Percentiles rank a stretch among this genome's conserved stretches.
These are phyloP conservation scores for Scomber colias DNA, from an alignment of 2,113 vertebrate genomes.

Conservation along the genomic window DNA sequence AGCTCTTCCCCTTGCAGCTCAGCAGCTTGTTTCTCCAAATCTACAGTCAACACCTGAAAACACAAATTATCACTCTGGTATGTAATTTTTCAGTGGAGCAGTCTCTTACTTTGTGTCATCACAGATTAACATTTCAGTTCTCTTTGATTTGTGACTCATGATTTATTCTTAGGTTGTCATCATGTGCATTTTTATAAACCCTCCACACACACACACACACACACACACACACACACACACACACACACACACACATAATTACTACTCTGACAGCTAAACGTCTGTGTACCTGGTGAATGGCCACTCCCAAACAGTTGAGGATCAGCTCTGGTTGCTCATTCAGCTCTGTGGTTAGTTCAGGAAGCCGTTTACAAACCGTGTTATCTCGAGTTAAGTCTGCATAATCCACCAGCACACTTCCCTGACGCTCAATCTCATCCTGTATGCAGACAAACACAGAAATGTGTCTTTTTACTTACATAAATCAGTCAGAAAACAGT, in stretches of 20 bases:
- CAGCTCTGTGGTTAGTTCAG: conserved; percentile 86
- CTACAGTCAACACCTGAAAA: conserved; percentile 91
- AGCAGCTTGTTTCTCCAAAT: conserved; percentile 93
- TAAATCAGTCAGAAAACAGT: no score
- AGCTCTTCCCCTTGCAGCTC: conserved; percentile 92
- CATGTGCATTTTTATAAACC: no score
- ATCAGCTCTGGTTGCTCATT: conserved; percentile 92
- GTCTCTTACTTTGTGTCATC: neutral
- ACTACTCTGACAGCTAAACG: neutral
- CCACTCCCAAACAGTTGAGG: conserved; percentile 93
- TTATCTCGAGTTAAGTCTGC: conserved; percentile 87
- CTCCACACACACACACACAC: no score
- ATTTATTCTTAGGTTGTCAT: no score
- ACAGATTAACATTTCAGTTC: neutral
- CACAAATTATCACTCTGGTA: neutral
- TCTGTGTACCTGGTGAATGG: conserved; percentile 92
- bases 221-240: no score
- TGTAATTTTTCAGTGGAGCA: neutral
- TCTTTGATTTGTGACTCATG: no score
- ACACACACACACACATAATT: no score
- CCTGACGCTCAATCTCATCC: conserved; percentile 99
- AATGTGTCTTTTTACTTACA: neutral
- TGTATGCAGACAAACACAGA: conserved; percentile 56
- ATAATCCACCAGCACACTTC: conserved; percentile 97
- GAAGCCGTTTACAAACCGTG: conserved; percentile 77